A percentile compares a stretch with the other conserved stretches of the same genome.
Evolutionary conservation across 2,113 vertebrate species (phyloP).

Genomic region (Rhegmatorhina hoffmannsi): DNA sequence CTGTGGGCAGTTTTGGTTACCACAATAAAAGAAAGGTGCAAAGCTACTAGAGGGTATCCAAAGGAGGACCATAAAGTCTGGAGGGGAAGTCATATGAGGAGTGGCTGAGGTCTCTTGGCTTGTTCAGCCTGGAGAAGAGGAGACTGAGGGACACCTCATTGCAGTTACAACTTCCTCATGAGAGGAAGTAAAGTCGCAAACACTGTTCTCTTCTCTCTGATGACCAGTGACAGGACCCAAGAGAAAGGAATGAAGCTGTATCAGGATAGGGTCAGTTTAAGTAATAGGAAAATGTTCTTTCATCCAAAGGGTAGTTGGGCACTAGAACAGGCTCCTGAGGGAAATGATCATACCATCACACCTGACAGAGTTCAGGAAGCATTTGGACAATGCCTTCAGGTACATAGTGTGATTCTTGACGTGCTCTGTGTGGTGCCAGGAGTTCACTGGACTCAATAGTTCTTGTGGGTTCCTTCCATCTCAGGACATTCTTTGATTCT

Average conservation of each 20-base stretch:
- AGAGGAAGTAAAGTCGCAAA: neutral
- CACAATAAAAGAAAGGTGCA: too few relatives aligned
- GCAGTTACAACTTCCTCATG: neutral
- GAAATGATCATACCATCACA: neutral
- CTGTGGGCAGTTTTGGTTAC: neutral
- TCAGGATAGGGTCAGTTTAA: neutral
- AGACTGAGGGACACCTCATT: too few relatives aligned
- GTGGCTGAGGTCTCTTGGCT: neutral
- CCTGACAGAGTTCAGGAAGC: neutral
- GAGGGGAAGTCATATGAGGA: neutral
- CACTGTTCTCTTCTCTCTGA: neutral
- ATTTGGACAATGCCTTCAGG: neutral
- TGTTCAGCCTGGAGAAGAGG: neutral
- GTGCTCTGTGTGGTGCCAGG: accelerated
- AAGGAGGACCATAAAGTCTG: neutral
- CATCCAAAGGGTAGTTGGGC: too few relatives aligned
- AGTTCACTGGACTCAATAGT: neutral
- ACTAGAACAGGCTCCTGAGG: neutral
- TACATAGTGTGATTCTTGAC: neutral
- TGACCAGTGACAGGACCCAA: neutral
- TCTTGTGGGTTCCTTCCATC: neutral
- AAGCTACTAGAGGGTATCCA: neutral
- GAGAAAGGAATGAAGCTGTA: neutral
- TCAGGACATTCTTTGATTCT: neutral
- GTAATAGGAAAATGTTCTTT: neutral